phyloP scores from a whole-genome alignment of 1,140 invertebrate genomes.

The Scaptodrosophila lebanonensis region DNA sequence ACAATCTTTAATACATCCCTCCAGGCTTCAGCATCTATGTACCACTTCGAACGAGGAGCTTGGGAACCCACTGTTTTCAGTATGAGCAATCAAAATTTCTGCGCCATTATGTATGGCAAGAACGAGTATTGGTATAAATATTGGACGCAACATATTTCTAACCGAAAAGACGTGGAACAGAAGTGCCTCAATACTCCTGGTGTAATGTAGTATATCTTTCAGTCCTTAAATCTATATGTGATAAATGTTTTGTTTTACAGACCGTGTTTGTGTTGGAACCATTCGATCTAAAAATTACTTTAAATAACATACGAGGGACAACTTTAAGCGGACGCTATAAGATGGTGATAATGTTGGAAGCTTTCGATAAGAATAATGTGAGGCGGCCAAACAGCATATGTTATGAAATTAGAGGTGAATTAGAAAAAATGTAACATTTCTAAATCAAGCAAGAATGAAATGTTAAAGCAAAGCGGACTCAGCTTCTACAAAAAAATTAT shows the following conservation, averaged over 20 bases:
- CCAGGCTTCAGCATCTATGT: conserved; percentile 5
- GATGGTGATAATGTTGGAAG: conserved; percentile 35
- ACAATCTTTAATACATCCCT: neutral
- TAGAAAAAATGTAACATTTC: conserved; percentile 21
- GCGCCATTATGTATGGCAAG: conserved; percentile 38
- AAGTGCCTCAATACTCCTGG: conserved; percentile 26
- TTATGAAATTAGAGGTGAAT: conserved; percentile 46
- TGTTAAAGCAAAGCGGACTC: neutral
- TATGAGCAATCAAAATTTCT: conserved; percentile 34
- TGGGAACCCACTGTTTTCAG: conserved; percentile 49
- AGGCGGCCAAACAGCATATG: conserved; percentile 28
- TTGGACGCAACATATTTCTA: conserved; percentile 19
- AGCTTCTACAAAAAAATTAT: too few species aligned
- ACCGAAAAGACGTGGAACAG: conserved; percentile 1
- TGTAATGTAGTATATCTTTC: conserved; percentile 13
- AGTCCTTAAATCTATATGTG: neutral
- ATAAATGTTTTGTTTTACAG: conserved; percentile 24
- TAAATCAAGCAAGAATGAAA: neutral
- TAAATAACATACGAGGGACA: conserved; percentile 16
- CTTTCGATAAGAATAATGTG: conserved; percentile 30
- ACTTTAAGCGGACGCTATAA: conserved; percentile 46
- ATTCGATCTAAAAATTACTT: conserved; percentile 32
- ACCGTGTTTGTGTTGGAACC: conserved; percentile 30
- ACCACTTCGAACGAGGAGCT: conserved; percentile 31
- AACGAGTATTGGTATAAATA: conserved; percentile 53